Conservation (phyloP, 2,113 vertebrate genomes). For the Bettongia penicillata region DNA sequence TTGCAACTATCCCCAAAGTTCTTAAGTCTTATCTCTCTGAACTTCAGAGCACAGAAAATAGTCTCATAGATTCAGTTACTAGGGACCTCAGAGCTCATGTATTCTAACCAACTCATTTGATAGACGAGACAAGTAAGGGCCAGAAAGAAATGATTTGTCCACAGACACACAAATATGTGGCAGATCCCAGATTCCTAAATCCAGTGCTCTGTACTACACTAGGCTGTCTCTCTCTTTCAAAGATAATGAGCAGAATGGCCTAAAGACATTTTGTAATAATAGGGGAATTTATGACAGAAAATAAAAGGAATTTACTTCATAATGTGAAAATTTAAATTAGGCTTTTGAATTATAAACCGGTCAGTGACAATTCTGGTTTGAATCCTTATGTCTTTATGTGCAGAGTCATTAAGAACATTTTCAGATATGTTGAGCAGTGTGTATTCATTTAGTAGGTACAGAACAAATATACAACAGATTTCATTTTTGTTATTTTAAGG, state of each 20-base stretch:
- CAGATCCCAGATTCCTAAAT: neutral
- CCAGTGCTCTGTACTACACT: neutral
- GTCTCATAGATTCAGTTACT: neutral
- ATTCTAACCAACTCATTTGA: neutral
- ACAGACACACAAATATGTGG: too few species aligned
- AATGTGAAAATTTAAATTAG: neutral
- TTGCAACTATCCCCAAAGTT: neutral
- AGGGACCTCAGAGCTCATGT: neutral
- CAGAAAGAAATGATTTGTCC: neutral
- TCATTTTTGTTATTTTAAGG: neutral
- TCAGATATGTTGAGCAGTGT: slow-evolving; percentile 4
- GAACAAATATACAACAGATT: neutral
- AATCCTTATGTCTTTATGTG: slow-evolving; percentile 37
- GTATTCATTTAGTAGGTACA: neutral
- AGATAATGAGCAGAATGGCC: neutral
- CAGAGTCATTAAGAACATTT: neutral
- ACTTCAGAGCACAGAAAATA: neutral
- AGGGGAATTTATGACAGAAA: neutral
- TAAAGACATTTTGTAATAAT: neutral
- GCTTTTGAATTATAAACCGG: slow-evolving; percentile 7
- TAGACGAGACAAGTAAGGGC: neutral
- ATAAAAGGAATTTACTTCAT: neutral
- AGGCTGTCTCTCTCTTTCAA: neutral
- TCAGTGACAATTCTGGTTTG: slow-evolving; percentile 14
- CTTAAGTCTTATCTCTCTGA: neutral